Evolutionary conservation across 1,140 invertebrate genomes (phyloP).

Genomic region (Scylla paramamosain): DNA sequence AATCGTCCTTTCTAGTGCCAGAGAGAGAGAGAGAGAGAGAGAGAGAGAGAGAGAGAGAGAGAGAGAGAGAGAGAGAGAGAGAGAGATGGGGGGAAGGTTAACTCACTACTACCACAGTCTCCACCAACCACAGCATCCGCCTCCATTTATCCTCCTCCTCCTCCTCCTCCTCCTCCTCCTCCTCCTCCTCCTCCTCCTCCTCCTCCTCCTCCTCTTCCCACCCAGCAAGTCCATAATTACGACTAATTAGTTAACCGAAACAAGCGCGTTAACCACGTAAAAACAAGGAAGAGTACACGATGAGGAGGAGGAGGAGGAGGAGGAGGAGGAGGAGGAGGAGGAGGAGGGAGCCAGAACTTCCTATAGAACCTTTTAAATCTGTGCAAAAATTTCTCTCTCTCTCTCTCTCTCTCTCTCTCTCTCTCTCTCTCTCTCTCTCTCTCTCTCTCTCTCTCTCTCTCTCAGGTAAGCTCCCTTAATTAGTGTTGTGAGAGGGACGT

Average conservation of each 20-base stretch:
- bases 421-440: not conserved
- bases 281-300: too few species aligned
- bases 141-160: not conserved
- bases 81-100: too few species aligned
- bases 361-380: too few species aligned
- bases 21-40: too few species aligned
- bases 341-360: not conserved
- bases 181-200: not conserved
- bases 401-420: slow-evolving; percentile 20
- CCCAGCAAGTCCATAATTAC: not conserved
- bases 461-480: too few species aligned
- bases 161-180: not conserved
- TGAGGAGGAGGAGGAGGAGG: not conserved
- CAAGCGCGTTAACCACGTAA: not conserved
- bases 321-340: slow-evolving; percentile 17
- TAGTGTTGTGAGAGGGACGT: too few species aligned
- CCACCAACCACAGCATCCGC: not conserved
- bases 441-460: too few species aligned
- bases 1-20: too few species aligned
- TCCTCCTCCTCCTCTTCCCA: not conserved
- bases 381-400: not conserved
- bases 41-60: too few species aligned
- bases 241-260: not conserved
- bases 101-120: too few species aligned
- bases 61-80: too few species aligned